Base-by-base conservation (phyloP, 2,797 vertebrate species). In the Trachurus trachurus region DNA sequence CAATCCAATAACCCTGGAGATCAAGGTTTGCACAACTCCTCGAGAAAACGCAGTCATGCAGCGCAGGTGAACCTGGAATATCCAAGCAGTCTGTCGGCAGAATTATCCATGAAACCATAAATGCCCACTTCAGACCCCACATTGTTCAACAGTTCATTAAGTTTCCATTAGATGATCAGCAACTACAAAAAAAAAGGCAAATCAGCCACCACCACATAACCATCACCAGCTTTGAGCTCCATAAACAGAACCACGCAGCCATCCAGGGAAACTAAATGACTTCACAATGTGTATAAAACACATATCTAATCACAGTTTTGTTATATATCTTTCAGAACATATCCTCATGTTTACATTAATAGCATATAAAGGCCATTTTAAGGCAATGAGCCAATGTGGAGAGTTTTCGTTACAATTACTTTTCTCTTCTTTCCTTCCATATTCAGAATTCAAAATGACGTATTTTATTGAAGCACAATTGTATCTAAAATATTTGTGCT, bases 131-230 rank as follows among this genome's bases (percentile, higher is more conserved):
- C 47, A 76, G 56, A 71, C 56, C 22, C 45, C 29, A 78, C 69
- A 75, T n/a, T 72, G 52, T 72, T 85, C 66, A 78, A 67, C 80
- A 76, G 59, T 77, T 81, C 82, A 85, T 83, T 80, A 76, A 56
- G 44, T 73, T 85, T 87, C 47, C 9, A 77, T 83, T 74, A 76
- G 70, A 52, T 69, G 60, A 69, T 60, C 13, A 0, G 53, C 64
- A 75, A 59, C 39, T 64, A 45, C 16, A 54, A 65, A 69, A 39
- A 54, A 19, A 56, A 19, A 34, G 45, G 22, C 45, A 56, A 54
- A 34, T 64, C 50, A 57, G 50, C 21, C 21, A 53, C 49, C 40
- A 78, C 17, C 45, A 49, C 45, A 1, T 2, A n/a, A 76, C 50
- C 22, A 58, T 71, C 40, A 67, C 40, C n/a, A n/a, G 15, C 44